These are phyloP conservation scores for Paracanthobrama guichenoti DNA, from an alignment of 2,113 vertebrate species.

Conservation along the genomic window DNA sequence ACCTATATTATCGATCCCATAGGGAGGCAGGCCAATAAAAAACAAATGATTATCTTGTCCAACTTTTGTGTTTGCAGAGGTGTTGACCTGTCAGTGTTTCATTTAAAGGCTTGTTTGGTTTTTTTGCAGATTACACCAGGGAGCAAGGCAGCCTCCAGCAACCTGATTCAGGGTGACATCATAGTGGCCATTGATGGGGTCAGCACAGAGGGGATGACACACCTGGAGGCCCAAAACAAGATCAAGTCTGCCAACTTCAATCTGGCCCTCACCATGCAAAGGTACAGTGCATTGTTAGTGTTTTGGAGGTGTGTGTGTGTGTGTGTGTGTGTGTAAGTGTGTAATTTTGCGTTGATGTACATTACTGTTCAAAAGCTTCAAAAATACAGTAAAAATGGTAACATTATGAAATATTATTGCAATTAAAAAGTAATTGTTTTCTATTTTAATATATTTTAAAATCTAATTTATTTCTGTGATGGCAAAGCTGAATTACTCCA, in stretches of 20 bases:
- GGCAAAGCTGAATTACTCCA: background rate
- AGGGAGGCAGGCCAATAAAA: background rate
- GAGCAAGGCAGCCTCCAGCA: slow-evolving; percentile 91
- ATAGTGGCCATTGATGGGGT: slow-evolving; percentile 96
- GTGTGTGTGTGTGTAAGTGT: too few species aligned
- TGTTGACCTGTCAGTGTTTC: slow-evolving; percentile 9
- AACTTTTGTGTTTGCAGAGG: slow-evolving; percentile 10
- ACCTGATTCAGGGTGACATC: slow-evolving; percentile 90
- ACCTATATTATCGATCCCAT: background rate
- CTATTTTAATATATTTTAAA: too few species aligned
- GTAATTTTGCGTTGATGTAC: too few species aligned
- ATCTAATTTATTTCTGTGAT: background rate
- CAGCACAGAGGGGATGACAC: slow-evolving; percentile 94
- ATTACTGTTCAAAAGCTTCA: too few species aligned
- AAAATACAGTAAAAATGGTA: background rate
- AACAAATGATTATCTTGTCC: background rate
- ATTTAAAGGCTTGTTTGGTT: slow-evolving; percentile 2
- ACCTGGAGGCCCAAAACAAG: slow-evolving; percentile 98
- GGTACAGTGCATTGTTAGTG: slow-evolving; percentile 71
- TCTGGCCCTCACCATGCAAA: slow-evolving; percentile 91
- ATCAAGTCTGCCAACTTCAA: slow-evolving; percentile 95
- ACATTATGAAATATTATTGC: background rate
- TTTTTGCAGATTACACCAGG: slow-evolving; percentile 88
- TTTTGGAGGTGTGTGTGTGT: background rate
- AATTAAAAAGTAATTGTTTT: background rate